Evolutionary conservation across 2,113 vertebrate genomes (phyloP).

Genomic region (Gadus macrocephalus): DNA sequence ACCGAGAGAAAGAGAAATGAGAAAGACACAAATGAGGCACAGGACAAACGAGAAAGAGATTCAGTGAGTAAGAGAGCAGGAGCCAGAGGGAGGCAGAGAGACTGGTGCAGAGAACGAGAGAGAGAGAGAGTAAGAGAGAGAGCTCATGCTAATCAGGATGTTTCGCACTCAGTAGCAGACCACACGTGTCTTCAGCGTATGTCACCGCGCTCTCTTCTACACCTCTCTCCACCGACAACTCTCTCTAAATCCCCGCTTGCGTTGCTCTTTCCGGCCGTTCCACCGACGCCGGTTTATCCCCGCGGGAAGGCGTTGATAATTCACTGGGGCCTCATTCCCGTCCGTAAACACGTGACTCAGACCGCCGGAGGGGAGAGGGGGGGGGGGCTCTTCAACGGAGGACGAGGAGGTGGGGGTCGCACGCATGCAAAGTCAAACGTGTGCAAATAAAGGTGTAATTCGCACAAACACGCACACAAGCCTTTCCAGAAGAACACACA

Average conservation of each 20-base stretch:
- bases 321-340: slow-evolving; percentile 37
- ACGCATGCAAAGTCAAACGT: too few species aligned
- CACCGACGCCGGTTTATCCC: slow-evolving; percentile 36
- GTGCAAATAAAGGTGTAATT: too few species aligned
- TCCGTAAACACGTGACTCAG: too few species aligned
- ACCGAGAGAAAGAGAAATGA: too few species aligned
- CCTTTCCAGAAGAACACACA: too few species aligned
- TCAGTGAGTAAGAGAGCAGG: neutral
- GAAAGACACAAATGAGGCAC: too few species aligned
- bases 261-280: slow-evolving; percentile 22
- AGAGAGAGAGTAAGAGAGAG: slow-evolving; percentile 1
- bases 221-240: slow-evolving; percentile 34
- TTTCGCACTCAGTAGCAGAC: slow-evolving; percentile 25
- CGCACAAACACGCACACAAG: too few species aligned
- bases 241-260: slow-evolving; percentile 31
- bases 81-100: neutral
- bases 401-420: too few species aligned
- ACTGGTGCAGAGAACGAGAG: neutral
- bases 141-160: slow-evolving; percentile 14
- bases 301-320: slow-evolving; percentile 48
- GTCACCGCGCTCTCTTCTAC: slow-evolving; percentile 22
- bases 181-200: slow-evolving; percentile 40
- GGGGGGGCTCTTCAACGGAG: too few species aligned
- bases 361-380: too few species aligned
- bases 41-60: too few species aligned